Evolutionary conservation across 2,797 vertebrate species (phyloP), one percentile per base, ranked within the genome.

Genomic region (Avahi laniger): DNA sequence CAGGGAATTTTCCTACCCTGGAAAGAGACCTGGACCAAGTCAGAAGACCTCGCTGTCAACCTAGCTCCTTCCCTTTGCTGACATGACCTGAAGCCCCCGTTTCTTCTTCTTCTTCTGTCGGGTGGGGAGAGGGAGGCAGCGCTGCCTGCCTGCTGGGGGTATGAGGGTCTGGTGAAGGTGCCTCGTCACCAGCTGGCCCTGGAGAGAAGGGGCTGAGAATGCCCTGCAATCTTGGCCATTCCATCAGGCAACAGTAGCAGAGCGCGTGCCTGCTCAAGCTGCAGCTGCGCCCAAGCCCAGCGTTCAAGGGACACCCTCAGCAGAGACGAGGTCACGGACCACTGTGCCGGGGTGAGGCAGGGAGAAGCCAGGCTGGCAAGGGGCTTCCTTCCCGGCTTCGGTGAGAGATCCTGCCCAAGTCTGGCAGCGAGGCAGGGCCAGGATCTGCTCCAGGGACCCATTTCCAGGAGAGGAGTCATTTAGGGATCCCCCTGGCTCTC

Each of bases 291-390:
- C 30, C 17, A 43, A 35, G 35, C 61, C 22, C 22, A 4, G 30
- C 1, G 0, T 84, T 41, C 24, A 57, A 46, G 48, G 43, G 33
- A 57, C 0, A 0, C 38, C 41, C 12, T 57, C 15, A 59, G 52
- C 80, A 33, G 18, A 81, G 30, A 78, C 6, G 2, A 17, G 43
- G 61, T 59, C 69, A n/a, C 24, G 7, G 6, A 6, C 54, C 9
- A 0, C 33, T 30, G 2, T 13, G 13, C 4, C 35, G 20, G 20
- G 2, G 43, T 12, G 5, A 79, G 41, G 33, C 93, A 41, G 30
- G 35, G 63, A 86, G 72, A 65, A 11, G 7, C 33, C 33, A 8
- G 63, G 63, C 17, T n/a, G 26, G 3, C 22, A 0, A 2, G 38
- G 14, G 24, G 46, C 30, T 70, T 93, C 63, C 78, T 75, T 70